Percentiles rank a stretch among this genome's conserved stretches.
Conservation (phyloP, 1,140 invertebrate species). For the Drosophila kohkoa region DNA sequence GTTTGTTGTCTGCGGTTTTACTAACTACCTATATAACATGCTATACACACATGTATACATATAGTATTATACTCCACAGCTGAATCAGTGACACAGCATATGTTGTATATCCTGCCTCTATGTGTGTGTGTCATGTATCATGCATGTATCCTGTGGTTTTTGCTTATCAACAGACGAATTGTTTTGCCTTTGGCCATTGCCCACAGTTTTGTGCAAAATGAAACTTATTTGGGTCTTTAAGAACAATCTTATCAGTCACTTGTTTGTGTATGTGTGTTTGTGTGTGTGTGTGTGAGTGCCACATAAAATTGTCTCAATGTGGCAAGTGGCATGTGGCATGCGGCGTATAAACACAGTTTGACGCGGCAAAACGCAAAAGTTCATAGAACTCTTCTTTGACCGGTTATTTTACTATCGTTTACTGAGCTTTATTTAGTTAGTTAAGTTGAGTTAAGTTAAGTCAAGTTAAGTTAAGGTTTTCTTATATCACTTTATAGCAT, state of each 20-base stretch:
- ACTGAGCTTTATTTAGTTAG: background rate
- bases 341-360: background rate
- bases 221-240: slow-evolving; percentile 39
- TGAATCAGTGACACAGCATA: slow-evolving; percentile 53
- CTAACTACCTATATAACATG: slow-evolving; percentile 7
- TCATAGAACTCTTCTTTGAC: slow-evolving; percentile 20
- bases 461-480: background rate
- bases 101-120: slow-evolving; percentile 8
- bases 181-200: slow-evolving; percentile 12
- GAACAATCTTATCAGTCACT: slow-evolving; percentile 27
- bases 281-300: slow-evolving; percentile 18
- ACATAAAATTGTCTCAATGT: slow-evolving; percentile 30
- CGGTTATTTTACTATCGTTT: slow-evolving; percentile 20
- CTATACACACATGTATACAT: background rate
- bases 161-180: slow-evolving; percentile 26
- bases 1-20: slow-evolving; percentile 35
- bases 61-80: slow-evolving; percentile 24
- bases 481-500: slow-evolving; percentile 36
- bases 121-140: slow-evolving; percentile 15
- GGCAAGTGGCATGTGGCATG: slow-evolving; percentile 37
- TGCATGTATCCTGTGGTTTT: slow-evolving; percentile 38
- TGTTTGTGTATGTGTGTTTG: background rate
- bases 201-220: slow-evolving; percentile 36
- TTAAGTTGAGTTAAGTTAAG: slow-evolving; percentile 20
- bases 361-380: slow-evolving; percentile 9